Percentiles rank a stretch among this genome's conserved stretches.
These are phyloP conservation scores for Tragelaphus scriptus DNA, from an alignment of 2,113 vertebrate species.

Conservation along the genomic window DNA sequence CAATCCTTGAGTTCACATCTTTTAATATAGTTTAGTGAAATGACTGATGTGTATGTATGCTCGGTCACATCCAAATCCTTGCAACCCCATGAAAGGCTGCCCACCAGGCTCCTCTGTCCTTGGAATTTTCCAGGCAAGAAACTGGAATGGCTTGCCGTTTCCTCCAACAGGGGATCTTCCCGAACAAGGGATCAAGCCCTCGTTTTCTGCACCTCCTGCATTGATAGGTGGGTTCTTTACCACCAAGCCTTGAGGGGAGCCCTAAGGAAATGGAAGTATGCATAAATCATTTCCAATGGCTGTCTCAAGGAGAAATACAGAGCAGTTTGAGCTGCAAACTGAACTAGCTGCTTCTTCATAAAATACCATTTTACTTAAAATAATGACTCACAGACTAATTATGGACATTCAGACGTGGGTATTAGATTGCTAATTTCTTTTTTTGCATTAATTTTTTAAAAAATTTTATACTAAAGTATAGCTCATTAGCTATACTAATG, in stretches of 20 bases:
- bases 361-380: not conserved
- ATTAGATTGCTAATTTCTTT: not conserved
- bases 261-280: not conserved
- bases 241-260: not conserved
- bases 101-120: not conserved
- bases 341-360: not conserved
- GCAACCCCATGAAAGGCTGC: not conserved
- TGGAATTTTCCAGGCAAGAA: not conserved
- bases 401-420: not conserved
- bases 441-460: not conserved
- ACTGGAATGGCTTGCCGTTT: not conserved
- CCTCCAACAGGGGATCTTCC: not conserved
- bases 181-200: not conserved
- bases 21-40: not conserved
- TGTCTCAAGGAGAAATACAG: not conserved
- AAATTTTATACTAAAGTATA: not conserved
- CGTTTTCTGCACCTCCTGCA: not conserved
- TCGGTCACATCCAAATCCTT: not conserved
- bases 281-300: not conserved
- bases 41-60: not conserved
- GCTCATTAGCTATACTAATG: too few relatives aligned
- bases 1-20: not conserved
- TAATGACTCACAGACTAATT: not conserved
- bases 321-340: not conserved
- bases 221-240: not conserved